A percentile compares a stretch with the other conserved stretches of the same genome.
Conservation (phyloP, 2,888 invertebrate genomes). For the Stegana nigrithorax region DNA sequence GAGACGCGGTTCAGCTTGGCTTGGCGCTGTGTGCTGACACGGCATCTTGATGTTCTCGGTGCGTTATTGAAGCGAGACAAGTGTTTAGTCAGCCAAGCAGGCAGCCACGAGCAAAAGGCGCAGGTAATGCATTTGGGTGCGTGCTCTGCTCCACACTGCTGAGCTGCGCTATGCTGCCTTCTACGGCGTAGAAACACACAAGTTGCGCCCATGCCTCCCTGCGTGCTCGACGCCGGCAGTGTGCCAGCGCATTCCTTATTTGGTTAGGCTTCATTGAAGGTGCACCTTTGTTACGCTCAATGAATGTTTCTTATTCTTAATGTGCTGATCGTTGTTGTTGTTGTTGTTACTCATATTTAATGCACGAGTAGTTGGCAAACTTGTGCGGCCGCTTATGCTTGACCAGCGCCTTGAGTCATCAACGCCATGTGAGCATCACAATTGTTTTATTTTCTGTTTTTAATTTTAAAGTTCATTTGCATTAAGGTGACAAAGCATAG, state of each 20-base stretch:
- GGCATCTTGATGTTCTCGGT: slow-evolving; percentile 40
- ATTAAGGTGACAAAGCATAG: neutral
- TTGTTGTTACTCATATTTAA: too few relatives aligned
- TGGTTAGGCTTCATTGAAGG: slow-evolving; percentile 67
- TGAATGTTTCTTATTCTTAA: slow-evolving; percentile 42
- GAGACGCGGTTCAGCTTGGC: slow-evolving; percentile 8
- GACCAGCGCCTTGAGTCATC: slow-evolving; percentile 46
- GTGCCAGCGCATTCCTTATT: slow-evolving; percentile 60
- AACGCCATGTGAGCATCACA: too few relatives aligned
- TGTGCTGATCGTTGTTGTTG: too few relatives aligned
- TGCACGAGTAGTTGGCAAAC: slow-evolving; percentile 8
- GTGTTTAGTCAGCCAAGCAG: slow-evolving; percentile 65
- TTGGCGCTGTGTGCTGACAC: slow-evolving; percentile 2
- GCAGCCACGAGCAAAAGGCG: slow-evolving; percentile 46
- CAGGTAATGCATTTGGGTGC: slow-evolving; percentile 40
- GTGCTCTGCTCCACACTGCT: slow-evolving; percentile 19
- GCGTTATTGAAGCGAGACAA: slow-evolving; percentile 68
- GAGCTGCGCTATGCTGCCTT: too few relatives aligned
- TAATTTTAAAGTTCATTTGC: neutral
- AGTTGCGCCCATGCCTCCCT: neutral
- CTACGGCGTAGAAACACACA: slow-evolving; percentile 29
- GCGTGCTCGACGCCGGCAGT: slow-evolving; percentile 19
- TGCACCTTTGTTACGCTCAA: slow-evolving; percentile 67
- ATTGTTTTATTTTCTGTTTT: too few relatives aligned
- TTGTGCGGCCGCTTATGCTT: slow-evolving; percentile 15